Base-by-base conservation (phyloP, 2,888 invertebrate genomes). In the Hartigia nigra region DNA sequence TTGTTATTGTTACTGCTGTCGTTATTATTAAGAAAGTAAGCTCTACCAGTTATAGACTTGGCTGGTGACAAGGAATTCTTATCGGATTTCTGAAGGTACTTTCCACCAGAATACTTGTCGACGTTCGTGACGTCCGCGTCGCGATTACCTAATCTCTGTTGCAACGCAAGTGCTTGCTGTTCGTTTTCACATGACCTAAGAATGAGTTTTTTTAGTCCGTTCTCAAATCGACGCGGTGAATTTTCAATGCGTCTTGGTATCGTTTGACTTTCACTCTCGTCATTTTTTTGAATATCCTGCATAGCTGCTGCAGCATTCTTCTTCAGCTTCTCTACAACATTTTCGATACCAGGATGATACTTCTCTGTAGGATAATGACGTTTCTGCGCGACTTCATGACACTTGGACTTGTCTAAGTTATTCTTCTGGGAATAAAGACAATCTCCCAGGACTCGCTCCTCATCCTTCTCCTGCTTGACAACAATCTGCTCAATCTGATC, bases 301-400 rank as follows among this genome's bases (percentile, higher is more conserved):
- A 85, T 82, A 1, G 90, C 90, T 1, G 79, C 79, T 0, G 87
- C 90, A 34, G 90, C 90, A 69, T 90, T 91, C 79, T 91, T 91
- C 80, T 91, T 91, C 76, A 91, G 74, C 76, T 91, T 91, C 77
- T 91, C 90, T 4, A 91, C 90, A 12, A 91, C 91, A 74, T 90
- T 91, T 75, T 91, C 91, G 70, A 91, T 91, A 0, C 90, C 90
- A 0, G 88, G 85, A 79, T 90, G 89, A 72, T 78, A 84, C 74
- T 88, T 89, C 34, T 91, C 90, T 0, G 78, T 35, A 4, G 82
- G 80, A 74, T 86, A 85, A 74, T 82, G 84, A 34, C 72, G 31
- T 14, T 72, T 72, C 72, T 72, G 72, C 32, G 84, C 84, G 74
- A 81, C 83, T 4, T 78, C 81, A 14, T 75, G 72, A 5, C 74